These are phyloP conservation scores for Pycnonotus jocosus DNA, from an alignment of 2,113 vertebrate genomes.

Conservation along the genomic window DNA sequence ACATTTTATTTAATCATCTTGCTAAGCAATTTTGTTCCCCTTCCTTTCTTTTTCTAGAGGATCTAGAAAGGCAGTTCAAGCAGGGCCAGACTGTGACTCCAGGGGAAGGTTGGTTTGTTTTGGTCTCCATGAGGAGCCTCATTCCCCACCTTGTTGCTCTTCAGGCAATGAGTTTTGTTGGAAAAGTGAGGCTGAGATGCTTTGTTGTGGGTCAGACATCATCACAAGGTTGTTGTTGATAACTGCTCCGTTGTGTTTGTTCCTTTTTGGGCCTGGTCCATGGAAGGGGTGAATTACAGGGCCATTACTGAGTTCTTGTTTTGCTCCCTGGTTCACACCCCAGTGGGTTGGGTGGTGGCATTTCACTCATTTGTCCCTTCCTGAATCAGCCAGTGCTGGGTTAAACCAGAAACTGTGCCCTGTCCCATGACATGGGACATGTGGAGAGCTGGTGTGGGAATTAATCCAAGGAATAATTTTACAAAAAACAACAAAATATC, in stretches of 20 bases:
- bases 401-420: background rate
- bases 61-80: background rate
- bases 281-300: background rate
- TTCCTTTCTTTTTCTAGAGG: constrained; percentile 14
- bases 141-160: background rate
- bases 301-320: background rate
- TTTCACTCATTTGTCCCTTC: background rate
- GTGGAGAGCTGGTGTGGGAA: background rate
- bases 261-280: background rate
- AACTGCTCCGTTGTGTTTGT: background rate
- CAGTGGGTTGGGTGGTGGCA: fast-evolving
- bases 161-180: background rate
- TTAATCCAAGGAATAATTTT: background rate
- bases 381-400: background rate
- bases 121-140: background rate
- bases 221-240: background rate
- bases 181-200: background rate
- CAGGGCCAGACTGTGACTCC: background rate
- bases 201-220: background rate
- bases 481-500: background rate
- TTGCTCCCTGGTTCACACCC: background rate
- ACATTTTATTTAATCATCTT: constrained; percentile 69
- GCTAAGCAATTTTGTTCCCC: constrained; percentile 14
- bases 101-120: constrained; percentile 12
- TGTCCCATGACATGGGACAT: background rate